Evolutionary conservation across 2,113 vertebrate species (phyloP), one percentile per base, ranked within the genome.

Genomic region (Ctenodactylus gundi): DNA sequence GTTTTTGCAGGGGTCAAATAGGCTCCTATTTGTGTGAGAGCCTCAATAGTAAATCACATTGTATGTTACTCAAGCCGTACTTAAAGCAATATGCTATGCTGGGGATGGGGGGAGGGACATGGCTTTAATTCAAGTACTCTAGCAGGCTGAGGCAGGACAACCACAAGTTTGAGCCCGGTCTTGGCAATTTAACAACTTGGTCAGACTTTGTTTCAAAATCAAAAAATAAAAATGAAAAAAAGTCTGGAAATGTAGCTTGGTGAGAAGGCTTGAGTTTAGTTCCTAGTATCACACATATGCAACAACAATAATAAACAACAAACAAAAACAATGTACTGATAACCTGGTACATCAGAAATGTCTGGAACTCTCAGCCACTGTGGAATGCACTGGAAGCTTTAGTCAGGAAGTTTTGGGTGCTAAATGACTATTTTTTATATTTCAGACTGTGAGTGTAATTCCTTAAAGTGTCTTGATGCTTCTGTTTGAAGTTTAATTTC

Each of bases 401-500:
- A 29, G 27, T 75, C 51, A 75, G 41, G 58, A 83, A 64, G 9
- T 1, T 58, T 15, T 51, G 4, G 27, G 1, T 55, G 12, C 90
- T 57, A 60, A 92, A 60, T 76, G 73, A 34, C 41, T 53, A 5
- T 67, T 86, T 68, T 84, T 41, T 20, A 27, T 85, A 46, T 77
- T 90, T 9, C 18, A 76, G 62, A 49, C 36, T 31, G 15, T 31
- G 13, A 62, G 67, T 18, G 13, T 62, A 70, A 81, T 70, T 80
- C 68, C 55, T 64, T 29, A 77, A 34, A 85, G 39, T 46, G 31
- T 51, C 55, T 75, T 23, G 34, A 10, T 12, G 64, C 34, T 34
- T 87, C 60, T 68, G 4, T 58, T 87, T 87, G 36, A 67, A 83
- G 31, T 65, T 85, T 92, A 41, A 81, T 93, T 88, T 78, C 60